Evolutionary conservation across 2,888 invertebrate species (phyloP).

Genomic region (Mycalesis mineus): DNA sequence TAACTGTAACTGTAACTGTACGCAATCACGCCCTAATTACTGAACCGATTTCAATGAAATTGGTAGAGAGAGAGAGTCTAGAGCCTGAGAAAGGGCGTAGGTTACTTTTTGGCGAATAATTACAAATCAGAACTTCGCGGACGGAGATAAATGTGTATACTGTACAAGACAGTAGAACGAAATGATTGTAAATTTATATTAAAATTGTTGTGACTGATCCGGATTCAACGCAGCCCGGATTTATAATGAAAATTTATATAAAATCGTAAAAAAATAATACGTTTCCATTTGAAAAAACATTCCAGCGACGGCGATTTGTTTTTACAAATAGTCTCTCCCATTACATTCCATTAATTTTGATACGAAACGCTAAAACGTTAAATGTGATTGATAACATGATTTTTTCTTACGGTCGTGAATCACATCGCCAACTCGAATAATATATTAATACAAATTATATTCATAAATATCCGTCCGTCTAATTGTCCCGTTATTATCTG

Average conservation of each 20-base stretch:
- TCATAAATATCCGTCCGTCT: constrained; percentile 27
- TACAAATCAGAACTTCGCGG: too few species aligned
- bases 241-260: not conserved
- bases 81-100: too few species aligned
- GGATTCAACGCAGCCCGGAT: not conserved
- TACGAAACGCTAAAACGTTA: constrained; percentile 16
- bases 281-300: not conserved
- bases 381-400: constrained; percentile 22
- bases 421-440: constrained; percentile 26
- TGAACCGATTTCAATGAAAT: too few species aligned
- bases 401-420: constrained; percentile 17
- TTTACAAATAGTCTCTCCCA: constrained; percentile 8
- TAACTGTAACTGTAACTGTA: too few species aligned
- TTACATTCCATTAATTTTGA: constrained; percentile 17
- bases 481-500: constrained; percentile 26
- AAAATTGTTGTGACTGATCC: too few species aligned
- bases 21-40: too few species aligned
- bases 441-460: constrained; percentile 27
- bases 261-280: not conserved
- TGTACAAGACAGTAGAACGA: too few species aligned
- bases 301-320: not conserved
- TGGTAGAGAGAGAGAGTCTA: too few species aligned
- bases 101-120: too few species aligned
- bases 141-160: too few species aligned
- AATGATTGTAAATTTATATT: too few species aligned